phyloP scores from a whole-genome alignment of 2,888 invertebrate species.

The Aphrophora alni region DNA sequence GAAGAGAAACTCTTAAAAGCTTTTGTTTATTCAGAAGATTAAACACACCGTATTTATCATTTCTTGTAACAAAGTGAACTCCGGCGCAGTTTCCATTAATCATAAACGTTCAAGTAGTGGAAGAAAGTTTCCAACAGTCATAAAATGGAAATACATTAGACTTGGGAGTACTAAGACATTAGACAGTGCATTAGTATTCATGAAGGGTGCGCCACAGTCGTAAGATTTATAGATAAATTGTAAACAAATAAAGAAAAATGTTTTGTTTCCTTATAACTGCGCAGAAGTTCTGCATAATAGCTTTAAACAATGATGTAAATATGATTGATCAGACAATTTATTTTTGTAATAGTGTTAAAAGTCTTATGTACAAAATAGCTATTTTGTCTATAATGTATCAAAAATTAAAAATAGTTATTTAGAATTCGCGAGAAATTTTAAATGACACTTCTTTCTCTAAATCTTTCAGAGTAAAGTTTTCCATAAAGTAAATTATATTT shows the following conservation, averaged over 20 bases:
- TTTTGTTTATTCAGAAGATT: background rate
- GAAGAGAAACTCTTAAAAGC: background rate
- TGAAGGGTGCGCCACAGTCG: background rate
- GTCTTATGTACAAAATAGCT: no score
- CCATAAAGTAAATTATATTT: no score
- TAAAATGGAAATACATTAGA: slow-evolving; percentile 2
- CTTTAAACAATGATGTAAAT: no score
- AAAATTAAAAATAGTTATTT: no score
- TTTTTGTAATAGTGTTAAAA: no score
- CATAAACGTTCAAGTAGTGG: background rate
- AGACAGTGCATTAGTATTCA: slow-evolving; percentile 2
- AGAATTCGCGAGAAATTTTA: no score
- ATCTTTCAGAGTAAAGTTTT: no score
- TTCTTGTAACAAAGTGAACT: background rate
- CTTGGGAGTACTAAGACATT: background rate
- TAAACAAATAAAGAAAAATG: background rate
- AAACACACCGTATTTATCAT: background rate
- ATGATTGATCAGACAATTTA: no score
- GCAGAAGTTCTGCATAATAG: no score
- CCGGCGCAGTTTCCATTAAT: background rate
- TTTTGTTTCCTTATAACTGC: background rate
- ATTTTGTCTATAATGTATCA: no score
- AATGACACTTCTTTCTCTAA: no score
- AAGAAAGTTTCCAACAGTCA: background rate
- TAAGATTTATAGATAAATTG: background rate